Evolutionary conservation across 2,113 vertebrate genomes (phyloP), one percentile per base, ranked within the genome.

Genomic region (Triplophysa rosa): DNA sequence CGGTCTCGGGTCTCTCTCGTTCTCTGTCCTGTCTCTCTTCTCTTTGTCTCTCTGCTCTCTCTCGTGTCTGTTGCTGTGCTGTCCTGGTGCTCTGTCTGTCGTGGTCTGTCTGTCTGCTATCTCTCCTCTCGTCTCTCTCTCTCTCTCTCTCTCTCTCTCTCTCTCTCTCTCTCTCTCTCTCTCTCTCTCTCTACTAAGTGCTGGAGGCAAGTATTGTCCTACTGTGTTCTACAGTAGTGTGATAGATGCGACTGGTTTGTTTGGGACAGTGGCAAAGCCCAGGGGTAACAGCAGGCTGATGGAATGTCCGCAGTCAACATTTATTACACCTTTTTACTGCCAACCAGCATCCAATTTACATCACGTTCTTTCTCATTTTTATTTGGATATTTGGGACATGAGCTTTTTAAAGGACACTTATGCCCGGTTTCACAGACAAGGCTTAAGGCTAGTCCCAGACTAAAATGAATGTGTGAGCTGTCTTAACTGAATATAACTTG

Each of bases 301-400:
- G 42, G 17, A 63, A 63, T 47, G 47, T 37, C 33, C 6, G 33
- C 33, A 37, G 33, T 37, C 33, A 37, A 19, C 19, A 61, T 75
- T 37, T 58, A 67, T 80, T 59, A 75, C 56, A 45, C 33, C 63
- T 13, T 75, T 56, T 74, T 42, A 54, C 70, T 33, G 19, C 79
- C 71, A 33, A 24, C 61, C 63, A 58, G 24, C 52, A 33, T 49
- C 29, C 16, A 33, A 54, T 62, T 37, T 37, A 37, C 33, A 37
- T 37, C 33, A 7, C 66, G 1, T 24, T 67, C 21, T 67, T 13
- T 24, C 11, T 49, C 2, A 16, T 3, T 13, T 14, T 14, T 37
- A 37, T 37, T 37, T 37, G 33, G 33, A 37, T 37, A 37, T 37
- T 37, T 37, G 33, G 33, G 33, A 37, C 33, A 37, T 37, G 33